Conservation (phyloP, 2,888 invertebrate species). For the Drosophila basisetae region DNA sequence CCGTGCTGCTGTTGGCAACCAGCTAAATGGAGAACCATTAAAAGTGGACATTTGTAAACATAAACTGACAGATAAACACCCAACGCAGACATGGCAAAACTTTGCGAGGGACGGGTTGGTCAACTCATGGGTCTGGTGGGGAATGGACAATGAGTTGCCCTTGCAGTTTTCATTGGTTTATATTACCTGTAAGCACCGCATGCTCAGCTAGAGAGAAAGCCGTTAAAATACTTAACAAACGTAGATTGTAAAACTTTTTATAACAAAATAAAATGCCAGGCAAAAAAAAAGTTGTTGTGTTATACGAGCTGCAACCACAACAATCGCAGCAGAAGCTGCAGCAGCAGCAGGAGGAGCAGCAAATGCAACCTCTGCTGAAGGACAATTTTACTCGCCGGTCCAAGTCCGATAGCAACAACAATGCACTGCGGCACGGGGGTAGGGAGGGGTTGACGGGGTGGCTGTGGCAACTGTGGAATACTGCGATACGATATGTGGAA, state of each 20-base stretch:
- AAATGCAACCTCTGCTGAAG: constrained; percentile 55
- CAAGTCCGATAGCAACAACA: constrained; percentile 30
- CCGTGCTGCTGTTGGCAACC: constrained; percentile 19
- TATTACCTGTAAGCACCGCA: constrained; percentile 53
- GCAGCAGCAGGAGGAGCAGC: constrained; percentile 12
- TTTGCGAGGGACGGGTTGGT: constrained; percentile 32
- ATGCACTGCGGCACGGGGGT: neutral
- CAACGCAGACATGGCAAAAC: constrained; percentile 55
- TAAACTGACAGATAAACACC: constrained; percentile 82
- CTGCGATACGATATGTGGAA: constrained; percentile 23
- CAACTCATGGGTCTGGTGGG: neutral
- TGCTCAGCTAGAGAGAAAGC: constrained; percentile 52
- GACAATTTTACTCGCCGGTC: constrained; percentile 53
- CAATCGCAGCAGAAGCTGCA: constrained; percentile 39
- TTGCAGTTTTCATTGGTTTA: constrained; percentile 79
- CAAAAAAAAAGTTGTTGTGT: constrained; percentile 59
- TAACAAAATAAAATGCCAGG: constrained; percentile 70
- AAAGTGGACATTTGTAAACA: constrained; percentile 81
- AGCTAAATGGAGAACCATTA: constrained; percentile 76
- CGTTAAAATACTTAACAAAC: constrained; percentile 83
- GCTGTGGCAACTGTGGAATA: constrained; percentile 9
- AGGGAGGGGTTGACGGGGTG: neutral
- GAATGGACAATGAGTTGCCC: constrained; percentile 54
- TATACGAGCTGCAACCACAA: constrained; percentile 30
- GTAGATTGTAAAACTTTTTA: constrained; percentile 78